Base-by-base conservation (phyloP, 2,113 vertebrate species). In the Typhlomys cinereus region DNA sequence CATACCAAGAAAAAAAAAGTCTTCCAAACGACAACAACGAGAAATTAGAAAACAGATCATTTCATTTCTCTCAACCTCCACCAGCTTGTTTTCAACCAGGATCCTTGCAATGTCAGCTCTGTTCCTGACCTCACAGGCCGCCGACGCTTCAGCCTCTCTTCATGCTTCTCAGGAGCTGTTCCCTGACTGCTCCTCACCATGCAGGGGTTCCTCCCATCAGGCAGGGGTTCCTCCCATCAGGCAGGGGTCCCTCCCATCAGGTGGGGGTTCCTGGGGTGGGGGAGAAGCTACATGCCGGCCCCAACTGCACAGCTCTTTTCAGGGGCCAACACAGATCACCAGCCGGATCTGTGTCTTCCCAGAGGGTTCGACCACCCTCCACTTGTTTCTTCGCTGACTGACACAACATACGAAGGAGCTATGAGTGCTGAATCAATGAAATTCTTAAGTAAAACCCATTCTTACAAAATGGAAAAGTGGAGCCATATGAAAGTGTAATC, bases 21-120 rank as follows among this genome's bases (percentile, higher is more conserved):
- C 39, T 67, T 94, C 67, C 41, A 91, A 57, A 69, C 61, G 88
- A 76, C 52, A n/a, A 90, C 23, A 85, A 59, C 59, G n/a, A 66
- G 66, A 70, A n/a, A 59, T 75, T 7, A 48, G 18, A 79, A 93
- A 59, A 29, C n/a, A 85, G 59, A 73, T 50, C 44, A 62, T 71
- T 90, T 82, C 41, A 66, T 31, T 85, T 39, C n/a, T 75, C 1
- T 54, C 86, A 71, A 71, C 57, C 52, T 48, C 52, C 18, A 80
- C 61, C n/a, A 20, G 78, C 25, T 95, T 34, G 59, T 67, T 90
- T 69, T 62, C n/a, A 67, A 73, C 31, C 41, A 92, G 52, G 18
- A 25, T 21, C 54, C 73, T 70, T 39, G 50, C 15, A 78, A 82
- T 74, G 41, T 44, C 18, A 52, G 41, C 3, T 64, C 2, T 52